These are phyloP conservation scores for Thermophis baileyi DNA, from an alignment of 2,113 vertebrate genomes.

Conservation along the genomic window DNA sequence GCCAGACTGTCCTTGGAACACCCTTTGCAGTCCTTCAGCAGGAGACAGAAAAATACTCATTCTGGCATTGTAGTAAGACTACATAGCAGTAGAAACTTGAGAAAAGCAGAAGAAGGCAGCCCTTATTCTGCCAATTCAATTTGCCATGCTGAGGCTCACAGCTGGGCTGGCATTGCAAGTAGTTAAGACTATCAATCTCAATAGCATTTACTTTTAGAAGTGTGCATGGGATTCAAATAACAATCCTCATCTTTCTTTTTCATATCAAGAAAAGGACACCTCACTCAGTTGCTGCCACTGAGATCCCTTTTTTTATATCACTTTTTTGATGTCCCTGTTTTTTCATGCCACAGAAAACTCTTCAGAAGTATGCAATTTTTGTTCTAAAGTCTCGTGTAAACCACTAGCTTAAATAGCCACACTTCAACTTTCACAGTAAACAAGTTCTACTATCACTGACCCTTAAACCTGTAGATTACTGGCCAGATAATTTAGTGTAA, in stretches of 20 bases:
- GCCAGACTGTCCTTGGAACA: not conserved
- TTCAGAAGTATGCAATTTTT: not conserved
- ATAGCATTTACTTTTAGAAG: not conserved
- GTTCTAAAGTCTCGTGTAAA: not conserved
- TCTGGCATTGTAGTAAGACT: not conserved
- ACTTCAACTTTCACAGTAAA: not conserved
- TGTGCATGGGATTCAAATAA: not conserved
- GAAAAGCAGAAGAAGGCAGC: not conserved
- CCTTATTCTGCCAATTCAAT: not conserved
- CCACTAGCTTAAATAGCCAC: not conserved
- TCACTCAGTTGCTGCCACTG: not conserved
- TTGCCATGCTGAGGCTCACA: not conserved
- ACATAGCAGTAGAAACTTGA: not conserved
- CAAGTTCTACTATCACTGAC: not conserved
- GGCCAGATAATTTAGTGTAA: not conserved
- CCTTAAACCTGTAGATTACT: not conserved
- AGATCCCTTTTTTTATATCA: not conserved
- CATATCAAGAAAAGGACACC: not conserved
- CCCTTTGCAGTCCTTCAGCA: not conserved
- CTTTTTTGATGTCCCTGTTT: not conserved
- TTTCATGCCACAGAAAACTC: not conserved
- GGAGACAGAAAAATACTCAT: not conserved
- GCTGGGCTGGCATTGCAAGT: not conserved
- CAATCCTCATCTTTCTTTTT: not conserved
- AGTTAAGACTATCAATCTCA: not conserved